A percentile compares a stretch with the other conserved stretches of the same genome.
Evolutionary conservation across 2,113 vertebrate species (phyloP).

Genomic region (Delphinapterus leucas): DNA sequence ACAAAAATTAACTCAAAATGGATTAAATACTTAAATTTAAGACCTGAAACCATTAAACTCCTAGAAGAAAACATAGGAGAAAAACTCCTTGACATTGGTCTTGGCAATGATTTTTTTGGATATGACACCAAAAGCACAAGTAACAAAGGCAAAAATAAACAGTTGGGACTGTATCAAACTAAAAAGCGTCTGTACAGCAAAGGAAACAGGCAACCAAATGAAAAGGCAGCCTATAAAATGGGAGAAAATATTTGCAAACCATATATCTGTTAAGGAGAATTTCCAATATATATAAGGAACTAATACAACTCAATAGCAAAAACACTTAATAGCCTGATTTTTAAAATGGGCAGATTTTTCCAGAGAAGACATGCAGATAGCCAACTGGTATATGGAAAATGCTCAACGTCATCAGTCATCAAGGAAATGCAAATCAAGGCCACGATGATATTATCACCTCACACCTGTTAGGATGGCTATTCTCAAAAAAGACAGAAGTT

Average conservation of each 20-base stretch:
- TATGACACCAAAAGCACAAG: neutral
- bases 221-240: neutral
- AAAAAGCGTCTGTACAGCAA: neutral
- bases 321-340: neutral
- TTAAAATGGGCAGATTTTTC: neutral
- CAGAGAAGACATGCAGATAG: neutral
- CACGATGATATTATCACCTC: neutral
- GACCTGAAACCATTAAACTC: neutral
- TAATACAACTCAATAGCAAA: neutral
- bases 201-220: neutral
- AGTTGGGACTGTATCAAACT: neutral
- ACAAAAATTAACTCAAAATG: neutral
- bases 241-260: neutral
- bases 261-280: neutral
- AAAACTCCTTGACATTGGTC: neutral
- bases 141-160: neutral
- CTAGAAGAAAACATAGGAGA: neutral
- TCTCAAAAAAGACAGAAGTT: neutral
- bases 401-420: neutral
- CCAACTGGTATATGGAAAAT: neutral
- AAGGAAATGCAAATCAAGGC: neutral
- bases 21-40: neutral
- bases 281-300: neutral
- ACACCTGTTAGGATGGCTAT: neutral
- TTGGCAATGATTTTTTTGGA: neutral